Percentiles rank a stretch among this genome's conserved stretches.
Conservation (phyloP, 2,113 vertebrate genomes). For the Microcebus jonahi region DNA sequence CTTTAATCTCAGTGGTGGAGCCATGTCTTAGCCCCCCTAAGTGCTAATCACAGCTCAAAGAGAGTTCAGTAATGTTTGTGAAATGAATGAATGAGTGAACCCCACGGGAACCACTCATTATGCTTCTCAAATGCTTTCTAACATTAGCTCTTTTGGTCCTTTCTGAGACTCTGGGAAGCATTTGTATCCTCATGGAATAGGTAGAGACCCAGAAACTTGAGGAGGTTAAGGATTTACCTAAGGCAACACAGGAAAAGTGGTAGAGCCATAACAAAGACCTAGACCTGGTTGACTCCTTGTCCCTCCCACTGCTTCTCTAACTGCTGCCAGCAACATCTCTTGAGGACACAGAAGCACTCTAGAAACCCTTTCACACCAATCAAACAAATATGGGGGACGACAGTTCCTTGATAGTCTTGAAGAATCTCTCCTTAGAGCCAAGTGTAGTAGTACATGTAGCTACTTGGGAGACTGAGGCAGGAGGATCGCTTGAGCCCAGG, state of each 20-base stretch:
- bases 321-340: background rate
- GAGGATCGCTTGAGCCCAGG: too few relatives aligned
- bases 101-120: background rate
- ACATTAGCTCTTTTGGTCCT: background rate
- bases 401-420: constrained; percentile 36
- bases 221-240: background rate
- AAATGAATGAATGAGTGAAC: constrained; percentile 27
- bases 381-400: background rate
- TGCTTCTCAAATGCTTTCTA: background rate
- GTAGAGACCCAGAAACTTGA: background rate
- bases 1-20: constrained; percentile 2
- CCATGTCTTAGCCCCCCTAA: background rate
- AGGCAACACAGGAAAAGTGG: background rate
- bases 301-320: background rate
- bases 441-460: too few relatives aligned
- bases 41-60: constrained; percentile 7
- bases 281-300: background rate
- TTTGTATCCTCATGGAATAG: background rate
- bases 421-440: background rate
- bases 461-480: too few relatives aligned
- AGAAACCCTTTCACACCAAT: constrained; percentile 4
- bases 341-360: constrained; percentile 5
- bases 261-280: background rate
- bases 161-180: background rate
- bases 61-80: background rate